phyloP scores from a whole-genome alignment of 1,140 invertebrate species.

The Diabrotica virgifera region DNA sequence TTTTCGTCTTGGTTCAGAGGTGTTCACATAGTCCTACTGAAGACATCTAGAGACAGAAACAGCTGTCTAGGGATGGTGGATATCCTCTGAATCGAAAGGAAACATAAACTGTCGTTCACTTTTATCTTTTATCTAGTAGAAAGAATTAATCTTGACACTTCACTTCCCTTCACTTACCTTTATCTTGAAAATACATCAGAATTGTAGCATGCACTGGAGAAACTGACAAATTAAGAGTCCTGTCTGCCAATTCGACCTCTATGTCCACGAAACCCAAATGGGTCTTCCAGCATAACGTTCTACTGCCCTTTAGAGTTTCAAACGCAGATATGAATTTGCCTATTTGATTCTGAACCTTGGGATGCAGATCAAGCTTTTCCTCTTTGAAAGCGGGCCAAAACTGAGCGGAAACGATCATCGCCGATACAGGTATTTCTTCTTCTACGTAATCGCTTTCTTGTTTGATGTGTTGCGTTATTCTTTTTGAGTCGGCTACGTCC shows the following conservation, averaged over 20 bases:
- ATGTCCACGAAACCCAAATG: slow-evolving; percentile 90
- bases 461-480: slow-evolving; percentile 86
- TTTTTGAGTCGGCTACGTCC: slow-evolving; percentile 85
- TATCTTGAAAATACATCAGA: slow-evolving; percentile 91
- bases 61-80: too few species aligned
- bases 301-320: slow-evolving; percentile 90
- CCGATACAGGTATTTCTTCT: slow-evolving; percentile 68
- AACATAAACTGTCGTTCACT: too few species aligned
- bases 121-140: too few species aligned
- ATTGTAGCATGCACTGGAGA: slow-evolving; percentile 92
- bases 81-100: too few species aligned
- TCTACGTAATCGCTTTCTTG: slow-evolving; percentile 62
- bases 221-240: slow-evolving; percentile 79
- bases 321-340: slow-evolving; percentile 88
- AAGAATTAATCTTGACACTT: neutral
- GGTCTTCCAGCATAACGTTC: slow-evolving; percentile 91
- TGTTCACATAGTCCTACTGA: too few species aligned
- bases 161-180: slow-evolving; percentile 58
- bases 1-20: too few species aligned
- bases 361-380: slow-evolving; percentile 85
- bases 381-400: slow-evolving; percentile 98
- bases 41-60: too few species aligned
- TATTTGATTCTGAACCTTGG: slow-evolving; percentile 75
- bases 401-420: slow-evolving; percentile 93
- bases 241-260: slow-evolving; percentile 85